Percentiles rank a stretch among this genome's conserved stretches.
These are phyloP conservation scores for Meghimatium bilineatum DNA, from an alignment of 2,888 invertebrate species.

Conservation along the genomic window DNA sequence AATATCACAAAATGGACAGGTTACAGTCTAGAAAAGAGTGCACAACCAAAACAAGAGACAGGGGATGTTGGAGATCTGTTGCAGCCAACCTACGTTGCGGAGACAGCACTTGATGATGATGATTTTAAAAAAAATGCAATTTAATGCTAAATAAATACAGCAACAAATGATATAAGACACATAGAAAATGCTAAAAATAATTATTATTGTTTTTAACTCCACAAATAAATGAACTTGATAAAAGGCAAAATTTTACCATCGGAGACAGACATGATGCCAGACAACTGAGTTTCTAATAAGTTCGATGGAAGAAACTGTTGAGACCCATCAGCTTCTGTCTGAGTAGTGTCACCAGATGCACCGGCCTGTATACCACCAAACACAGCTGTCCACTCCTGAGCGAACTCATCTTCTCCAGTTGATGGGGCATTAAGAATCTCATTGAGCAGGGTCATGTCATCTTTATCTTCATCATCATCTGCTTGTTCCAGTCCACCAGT, in stretches of 20 bases:
- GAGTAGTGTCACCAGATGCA: background rate
- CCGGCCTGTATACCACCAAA: slow-evolving; percentile 65
- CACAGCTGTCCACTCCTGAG: slow-evolving; percentile 75
- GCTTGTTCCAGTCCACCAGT: slow-evolving; percentile 68
- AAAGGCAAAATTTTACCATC: background rate
- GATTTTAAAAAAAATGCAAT: too few species aligned
- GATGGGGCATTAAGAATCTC: slow-evolving; percentile 77
- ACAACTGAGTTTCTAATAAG: slow-evolving; percentile 72
- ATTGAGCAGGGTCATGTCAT: slow-evolving; percentile 77
- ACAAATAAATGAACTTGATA: background rate
- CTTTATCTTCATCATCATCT: slow-evolving; percentile 75
- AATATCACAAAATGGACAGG: too few species aligned
- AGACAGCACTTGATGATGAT: too few species aligned
- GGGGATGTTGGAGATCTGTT: too few species aligned
- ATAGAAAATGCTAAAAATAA: too few species aligned
- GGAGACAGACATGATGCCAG: slow-evolving; percentile 27
- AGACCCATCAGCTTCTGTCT: slow-evolving; percentile 65
- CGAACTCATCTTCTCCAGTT: slow-evolving; percentile 73
- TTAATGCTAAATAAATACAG: too few species aligned
- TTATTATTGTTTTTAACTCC: too few species aligned
- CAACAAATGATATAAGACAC: too few species aligned
- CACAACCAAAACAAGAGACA: too few species aligned
- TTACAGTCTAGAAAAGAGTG: too few species aligned
- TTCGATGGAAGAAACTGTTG: slow-evolving; percentile 77
- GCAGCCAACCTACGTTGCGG: too few species aligned